These are phyloP conservation scores for Sycon ciliatum DNA, from an alignment of 37 sponge, comb jelly and placozoan genomes.

Conservation along the genomic window DNA sequence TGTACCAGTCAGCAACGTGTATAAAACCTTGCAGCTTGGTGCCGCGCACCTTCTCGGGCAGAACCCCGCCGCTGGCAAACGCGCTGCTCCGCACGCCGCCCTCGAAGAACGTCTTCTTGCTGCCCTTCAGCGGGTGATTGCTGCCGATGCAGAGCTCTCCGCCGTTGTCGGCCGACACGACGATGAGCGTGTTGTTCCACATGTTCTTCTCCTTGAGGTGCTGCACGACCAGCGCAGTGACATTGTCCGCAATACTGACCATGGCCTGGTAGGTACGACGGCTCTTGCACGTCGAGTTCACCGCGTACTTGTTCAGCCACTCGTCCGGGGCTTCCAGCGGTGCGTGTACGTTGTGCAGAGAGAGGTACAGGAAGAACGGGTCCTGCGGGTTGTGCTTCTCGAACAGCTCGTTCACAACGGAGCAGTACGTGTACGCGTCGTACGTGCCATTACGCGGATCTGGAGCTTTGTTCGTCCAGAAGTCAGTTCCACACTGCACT, in stretches of 20 bases:
- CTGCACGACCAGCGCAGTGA: constrained; percentile 30
- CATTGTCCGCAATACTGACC: constrained; percentile 34
- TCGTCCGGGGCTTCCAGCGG: constrained; percentile 40
- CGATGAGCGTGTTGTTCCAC: constrained; percentile 41
- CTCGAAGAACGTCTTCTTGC: constrained; percentile 33
- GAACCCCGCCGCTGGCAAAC: too few relatives aligned
- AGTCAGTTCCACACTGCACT: constrained; percentile 28
- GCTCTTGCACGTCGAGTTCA: constrained; percentile 9
- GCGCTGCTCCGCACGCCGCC: constrained; percentile 38
- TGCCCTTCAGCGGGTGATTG: constrained; percentile 39
- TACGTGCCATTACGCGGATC: constrained; percentile 36
- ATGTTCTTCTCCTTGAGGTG: constrained; percentile 36
- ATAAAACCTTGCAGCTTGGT: constrained; percentile 20
- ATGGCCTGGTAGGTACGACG: constrained; percentile 31
- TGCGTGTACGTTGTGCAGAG: constrained; percentile 23
- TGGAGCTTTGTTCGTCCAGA: constrained; percentile 19
- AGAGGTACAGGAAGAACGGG: constrained; percentile 39
- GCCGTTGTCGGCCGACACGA: constrained; percentile 43
- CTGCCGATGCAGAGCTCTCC: constrained; percentile 39
- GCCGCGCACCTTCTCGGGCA: background rate
- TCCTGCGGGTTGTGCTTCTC: constrained; percentile 19
- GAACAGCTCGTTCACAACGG: constrained; percentile 27
- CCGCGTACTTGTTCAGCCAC: constrained; percentile 27
- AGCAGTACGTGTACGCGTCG: constrained; percentile 17
- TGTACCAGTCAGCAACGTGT: constrained; percentile 42